Evolutionary conservation across 2,113 vertebrate genomes (phyloP).

Genomic region (Equus przewalskii): DNA sequence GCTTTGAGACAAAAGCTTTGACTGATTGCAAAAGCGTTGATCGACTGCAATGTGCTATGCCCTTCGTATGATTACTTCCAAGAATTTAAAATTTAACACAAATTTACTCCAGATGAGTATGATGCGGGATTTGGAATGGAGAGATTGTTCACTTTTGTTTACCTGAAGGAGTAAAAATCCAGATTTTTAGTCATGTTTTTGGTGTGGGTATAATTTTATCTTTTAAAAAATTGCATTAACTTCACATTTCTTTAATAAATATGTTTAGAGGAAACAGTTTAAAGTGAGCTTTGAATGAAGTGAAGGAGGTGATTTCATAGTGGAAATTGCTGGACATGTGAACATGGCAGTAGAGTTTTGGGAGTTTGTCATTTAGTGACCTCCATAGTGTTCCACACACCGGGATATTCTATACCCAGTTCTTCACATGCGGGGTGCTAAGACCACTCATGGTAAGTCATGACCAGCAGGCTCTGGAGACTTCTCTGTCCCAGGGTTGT

Average conservation of each 20-base stretch:
- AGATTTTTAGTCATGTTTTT: slow-evolving; percentile 23
- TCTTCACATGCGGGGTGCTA: neutral
- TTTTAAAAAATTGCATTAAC: neutral
- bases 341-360: neutral
- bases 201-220: slow-evolving; percentile 7
- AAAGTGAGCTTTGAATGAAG: slow-evolving; percentile 36
- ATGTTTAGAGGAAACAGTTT: slow-evolving; percentile 8
- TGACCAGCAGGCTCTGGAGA: neutral
- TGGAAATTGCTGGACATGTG: neutral
- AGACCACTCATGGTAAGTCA: neutral
- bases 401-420: neutral
- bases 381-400: neutral
- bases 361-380: neutral
- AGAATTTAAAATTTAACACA: slow-evolving; percentile 47
- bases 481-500: neutral
- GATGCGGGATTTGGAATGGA: neutral
- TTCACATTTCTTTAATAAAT: neutral
- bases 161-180: neutral
- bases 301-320: neutral
- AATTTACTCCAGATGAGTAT: neutral
- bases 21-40: neutral
- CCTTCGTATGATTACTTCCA: neutral
- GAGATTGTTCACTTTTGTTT: slow-evolving; percentile 9
- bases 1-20: neutral
- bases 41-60: neutral